These are phyloP conservation scores for Drosophila mimetica DNA, from an alignment of 2,888 invertebrate genomes.

Conservation along the genomic window DNA sequence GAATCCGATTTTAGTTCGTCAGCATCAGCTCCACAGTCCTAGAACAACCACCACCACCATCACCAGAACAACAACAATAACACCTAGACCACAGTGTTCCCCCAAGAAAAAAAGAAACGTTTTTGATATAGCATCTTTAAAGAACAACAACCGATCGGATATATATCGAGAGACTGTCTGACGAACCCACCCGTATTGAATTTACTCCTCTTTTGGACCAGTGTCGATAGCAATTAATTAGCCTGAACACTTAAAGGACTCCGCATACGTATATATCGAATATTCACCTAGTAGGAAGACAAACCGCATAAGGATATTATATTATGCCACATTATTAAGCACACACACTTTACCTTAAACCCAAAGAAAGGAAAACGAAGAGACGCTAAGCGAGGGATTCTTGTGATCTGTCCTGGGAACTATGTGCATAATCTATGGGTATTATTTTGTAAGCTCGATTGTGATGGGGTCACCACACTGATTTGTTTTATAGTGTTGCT, in stretches of 20 bases:
- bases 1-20: slow-evolving; percentile 26
- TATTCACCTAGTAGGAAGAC: slow-evolving; percentile 27
- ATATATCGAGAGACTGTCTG: slow-evolving; percentile 32
- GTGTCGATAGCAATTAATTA: slow-evolving; percentile 29
- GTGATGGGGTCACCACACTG: slow-evolving; percentile 54
- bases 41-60: slow-evolving; percentile 29
- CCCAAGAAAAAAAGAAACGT: slow-evolving; percentile 12
- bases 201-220: slow-evolving; percentile 35
- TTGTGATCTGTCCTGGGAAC: slow-evolving; percentile 25
- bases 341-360: neutral
- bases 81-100: slow-evolving; percentile 67
- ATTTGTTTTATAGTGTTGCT: slow-evolving; percentile 60
- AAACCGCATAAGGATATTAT: slow-evolving; percentile 24
- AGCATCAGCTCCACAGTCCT: slow-evolving; percentile 12
- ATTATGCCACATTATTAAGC: slow-evolving; percentile 3
- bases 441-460: slow-evolving; percentile 70
- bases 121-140: slow-evolving; percentile 50
- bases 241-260: slow-evolving; percentile 29
- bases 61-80: slow-evolving; percentile 23
- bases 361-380: neutral
- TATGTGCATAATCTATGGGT: slow-evolving; percentile 56
- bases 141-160: slow-evolving; percentile 9
- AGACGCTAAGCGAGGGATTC: slow-evolving; percentile 11
- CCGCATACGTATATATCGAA: slow-evolving; percentile 30
- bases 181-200: slow-evolving; percentile 38